These are phyloP conservation scores for Sigmodon hispidus DNA, from an alignment of 2,113 vertebrate genomes.

Conservation along the genomic window DNA sequence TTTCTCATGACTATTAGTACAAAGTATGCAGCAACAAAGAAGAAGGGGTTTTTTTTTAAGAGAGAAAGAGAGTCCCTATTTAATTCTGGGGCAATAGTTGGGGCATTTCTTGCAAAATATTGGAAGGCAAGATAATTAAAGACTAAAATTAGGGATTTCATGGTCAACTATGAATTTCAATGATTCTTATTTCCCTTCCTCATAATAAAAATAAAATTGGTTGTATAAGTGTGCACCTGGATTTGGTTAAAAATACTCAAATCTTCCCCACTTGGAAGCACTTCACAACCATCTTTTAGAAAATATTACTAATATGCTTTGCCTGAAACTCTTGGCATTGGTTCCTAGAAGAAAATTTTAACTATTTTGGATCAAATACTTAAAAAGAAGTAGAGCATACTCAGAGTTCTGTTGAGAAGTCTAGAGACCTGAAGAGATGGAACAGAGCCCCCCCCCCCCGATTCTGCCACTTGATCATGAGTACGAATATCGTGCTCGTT, in stretches of 20 bases:
- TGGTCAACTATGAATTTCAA: conserved; percentile 48
- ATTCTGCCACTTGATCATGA: neutral
- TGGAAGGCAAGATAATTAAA: conserved; percentile 60
- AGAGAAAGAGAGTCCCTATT: conserved; percentile 23
- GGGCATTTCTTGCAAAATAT: conserved; percentile 56
- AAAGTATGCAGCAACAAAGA: neutral
- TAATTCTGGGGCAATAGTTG: conserved; percentile 11
- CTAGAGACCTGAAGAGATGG: neutral
- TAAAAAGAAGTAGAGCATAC: conserved; percentile 15
- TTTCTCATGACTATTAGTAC: neutral
- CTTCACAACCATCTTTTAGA: conserved; percentile 71
- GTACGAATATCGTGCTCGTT: neutral
- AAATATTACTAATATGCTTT: conserved; percentile 68
- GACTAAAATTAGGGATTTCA: conserved; percentile 65
- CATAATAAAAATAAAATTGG: conserved; percentile 62
- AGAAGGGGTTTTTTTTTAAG: neutral
- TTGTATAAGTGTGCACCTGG: conserved; percentile 73
- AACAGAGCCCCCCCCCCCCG: neutral
- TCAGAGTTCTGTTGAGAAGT: neutral
- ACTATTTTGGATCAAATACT: conserved; percentile 21
- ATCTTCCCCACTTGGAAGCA: conserved; percentile 67
- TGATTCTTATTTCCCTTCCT: conserved; percentile 67
- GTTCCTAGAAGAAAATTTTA: conserved; percentile 21
- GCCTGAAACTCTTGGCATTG: conserved; percentile 62
- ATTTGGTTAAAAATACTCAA: conserved; percentile 69